These are phyloP conservation scores for Diabrotica undecimpunctata DNA, from an alignment of 1,140 invertebrate species.

Conservation along the genomic window DNA sequence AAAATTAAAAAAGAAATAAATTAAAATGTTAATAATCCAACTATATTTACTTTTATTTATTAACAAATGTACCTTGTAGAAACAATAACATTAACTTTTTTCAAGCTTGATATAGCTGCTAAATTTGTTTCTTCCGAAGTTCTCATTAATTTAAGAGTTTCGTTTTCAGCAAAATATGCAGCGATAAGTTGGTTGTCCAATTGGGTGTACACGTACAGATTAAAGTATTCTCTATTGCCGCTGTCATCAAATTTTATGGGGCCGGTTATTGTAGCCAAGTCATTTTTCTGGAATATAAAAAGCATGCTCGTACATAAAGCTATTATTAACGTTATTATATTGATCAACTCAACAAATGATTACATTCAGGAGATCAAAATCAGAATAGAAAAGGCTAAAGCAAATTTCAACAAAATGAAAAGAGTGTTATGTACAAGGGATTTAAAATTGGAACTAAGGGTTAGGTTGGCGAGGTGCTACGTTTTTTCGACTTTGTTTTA, in stretches of 20 bases:
- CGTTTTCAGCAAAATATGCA: constrained; percentile 1
- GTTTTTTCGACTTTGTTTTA: too few species aligned
- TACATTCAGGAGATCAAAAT: too few species aligned
- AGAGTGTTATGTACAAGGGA: too few species aligned
- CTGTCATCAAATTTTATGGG: constrained; percentile 14
- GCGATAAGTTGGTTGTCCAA: constrained; percentile 5
- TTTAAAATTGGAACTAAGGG: too few species aligned
- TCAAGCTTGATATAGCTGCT: constrained; percentile 6
- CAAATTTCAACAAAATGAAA: too few species aligned
- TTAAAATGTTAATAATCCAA: too few species aligned
- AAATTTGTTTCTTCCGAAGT: constrained; percentile 1
- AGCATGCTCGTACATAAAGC: too few species aligned
- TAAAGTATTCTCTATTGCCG: constrained; percentile 14
- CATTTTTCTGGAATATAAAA: background rate
- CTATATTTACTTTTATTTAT: too few species aligned
- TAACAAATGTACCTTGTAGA: constrained; percentile 9
- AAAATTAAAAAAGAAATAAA: too few species aligned
- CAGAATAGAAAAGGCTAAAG: too few species aligned
- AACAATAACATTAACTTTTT: constrained; percentile 8
- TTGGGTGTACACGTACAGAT: constrained; percentile 5
- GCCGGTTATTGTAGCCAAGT: constrained; percentile 1
- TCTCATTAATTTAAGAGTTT: constrained; percentile 5
- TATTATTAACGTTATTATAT: too few species aligned
- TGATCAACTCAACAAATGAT: background rate
- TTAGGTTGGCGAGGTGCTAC: too few species aligned